These are phyloP conservation scores for Bemisia tabaci DNA, from an alignment of 1,140 invertebrate species.

Conservation along the genomic window DNA sequence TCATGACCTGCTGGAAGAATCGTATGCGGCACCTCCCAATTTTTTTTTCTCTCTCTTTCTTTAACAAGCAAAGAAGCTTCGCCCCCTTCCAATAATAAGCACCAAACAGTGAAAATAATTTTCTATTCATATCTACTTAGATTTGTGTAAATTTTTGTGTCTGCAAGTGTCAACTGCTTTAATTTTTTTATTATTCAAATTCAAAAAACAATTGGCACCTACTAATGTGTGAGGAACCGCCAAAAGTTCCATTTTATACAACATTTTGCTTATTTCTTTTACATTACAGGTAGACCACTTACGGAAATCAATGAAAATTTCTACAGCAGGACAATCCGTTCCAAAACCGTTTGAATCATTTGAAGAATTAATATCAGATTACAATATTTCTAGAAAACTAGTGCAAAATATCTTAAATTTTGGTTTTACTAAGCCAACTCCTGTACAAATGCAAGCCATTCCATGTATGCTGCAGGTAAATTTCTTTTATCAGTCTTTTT, in stretches of 20 bases:
- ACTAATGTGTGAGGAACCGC: background rate
- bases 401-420: slow-evolving; percentile 56
- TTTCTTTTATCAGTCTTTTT: slow-evolving; percentile 11
- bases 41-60: too few relatives aligned
- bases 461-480: slow-evolving; percentile 66
- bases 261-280: slow-evolving; percentile 1
- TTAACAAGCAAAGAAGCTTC: too few relatives aligned
- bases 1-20: too few relatives aligned
- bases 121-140: background rate
- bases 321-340: slow-evolving; percentile 57
- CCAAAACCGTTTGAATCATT: slow-evolving; percentile 61
- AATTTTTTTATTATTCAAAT: too few relatives aligned
- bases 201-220: too few relatives aligned
- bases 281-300: slow-evolving; percentile 50
- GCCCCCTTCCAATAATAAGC: too few relatives aligned
- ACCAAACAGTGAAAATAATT: background rate
- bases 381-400: slow-evolving; percentile 43
- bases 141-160: background rate
- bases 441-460: slow-evolving; percentile 89
- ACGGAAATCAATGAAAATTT: slow-evolving; percentile 61
- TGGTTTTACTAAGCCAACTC: slow-evolving; percentile 69
- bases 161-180: background rate
- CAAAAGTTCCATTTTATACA: background rate
- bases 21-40: too few relatives aligned
- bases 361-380: slow-evolving; percentile 41